Evolutionary conservation across 2,888 invertebrate genomes (phyloP), one percentile per base, ranked within the genome.

Genomic region (Drosophila buzzatii): DNA sequence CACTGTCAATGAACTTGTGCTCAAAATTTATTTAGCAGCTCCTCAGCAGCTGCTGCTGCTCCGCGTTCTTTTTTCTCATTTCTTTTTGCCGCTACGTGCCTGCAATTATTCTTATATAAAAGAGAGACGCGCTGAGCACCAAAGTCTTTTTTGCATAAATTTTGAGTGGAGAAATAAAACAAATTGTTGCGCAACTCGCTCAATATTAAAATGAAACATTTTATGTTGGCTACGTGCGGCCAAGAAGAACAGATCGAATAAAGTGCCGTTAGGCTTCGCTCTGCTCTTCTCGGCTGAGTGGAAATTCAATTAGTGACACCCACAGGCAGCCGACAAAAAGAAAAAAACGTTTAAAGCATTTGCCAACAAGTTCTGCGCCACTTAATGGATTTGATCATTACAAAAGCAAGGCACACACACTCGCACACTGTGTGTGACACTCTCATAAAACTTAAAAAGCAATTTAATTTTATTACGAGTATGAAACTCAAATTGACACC

Each of bases 291-390:
- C 8, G 33, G 37, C 85, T 76, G 87, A 77, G 64, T 72, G 81
- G 90, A 86, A 90, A 89, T 78, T 89, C 85, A 85, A 90, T 85
- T 87, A 84, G 81, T 75, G 84, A 78, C 85, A 90, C 89, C 85
- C 84, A 84, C 89, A 69, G 63, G 47, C 31, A 9, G 18, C 2
- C 16, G 45, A 44, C 44, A 44, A 2, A 20, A 8, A 10, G 35
- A 9, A 14, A 27, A 49, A 47, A 31, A 27, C 27, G 27, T 9
- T 4, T 10, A n/a, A 27, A 49, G n/a, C 49, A 27, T 39, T 58
- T 47, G 70, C 59, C 71, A 47, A 56, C 71, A 42, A 65, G 78
- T 77, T 81, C 78, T 77, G 51, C 23, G 35, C 35, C 69, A 66
- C 67, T 81, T 74, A 79, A 69, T 78, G 85, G 59, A 57, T 67